These are phyloP conservation scores for Drosophila grimshawi DNA, from an alignment of 1,140 invertebrate species.

Conservation along the genomic window DNA sequence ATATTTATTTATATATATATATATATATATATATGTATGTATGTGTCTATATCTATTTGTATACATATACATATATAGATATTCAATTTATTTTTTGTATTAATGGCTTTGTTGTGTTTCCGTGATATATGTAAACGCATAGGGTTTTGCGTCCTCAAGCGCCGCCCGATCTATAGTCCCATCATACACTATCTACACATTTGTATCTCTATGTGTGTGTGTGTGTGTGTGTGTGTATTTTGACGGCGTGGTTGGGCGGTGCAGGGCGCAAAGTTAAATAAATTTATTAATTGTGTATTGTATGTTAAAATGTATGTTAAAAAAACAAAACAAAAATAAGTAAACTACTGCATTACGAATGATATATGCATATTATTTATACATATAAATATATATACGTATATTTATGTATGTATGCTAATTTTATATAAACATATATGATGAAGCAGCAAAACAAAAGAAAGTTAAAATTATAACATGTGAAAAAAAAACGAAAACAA, in stretches of 20 bases:
- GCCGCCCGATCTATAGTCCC: slow-evolving; percentile 4
- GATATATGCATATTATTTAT: slow-evolving; percentile 18
- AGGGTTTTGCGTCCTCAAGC: slow-evolving; percentile 26
- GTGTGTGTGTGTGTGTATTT: slow-evolving; percentile 23
- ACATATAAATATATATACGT: slow-evolving; percentile 32
- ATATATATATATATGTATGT: slow-evolving; percentile 32
- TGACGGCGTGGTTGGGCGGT: slow-evolving; percentile 25
- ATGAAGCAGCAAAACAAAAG: slow-evolving; percentile 24
- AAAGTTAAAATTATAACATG: slow-evolving; percentile 4
- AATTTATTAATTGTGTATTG: slow-evolving; percentile 51
- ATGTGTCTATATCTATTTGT: slow-evolving; percentile 37
- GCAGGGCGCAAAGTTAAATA: slow-evolving; percentile 29
- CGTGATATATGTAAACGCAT: slow-evolving; percentile 81
- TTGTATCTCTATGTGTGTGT: slow-evolving; percentile 3
- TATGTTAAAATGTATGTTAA: slow-evolving; percentile 44
- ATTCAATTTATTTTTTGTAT: slow-evolving; percentile 72
- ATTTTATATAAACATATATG: background rate
- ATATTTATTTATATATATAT: slow-evolving; percentile 72
- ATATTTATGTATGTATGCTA: no score
- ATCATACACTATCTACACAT: background rate
- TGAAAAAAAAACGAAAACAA: slow-evolving; percentile 11
- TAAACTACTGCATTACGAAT: slow-evolving; percentile 30
- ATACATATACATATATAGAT: slow-evolving; percentile 19
- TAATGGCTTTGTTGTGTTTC: slow-evolving; percentile 81
- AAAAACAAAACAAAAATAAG: slow-evolving; percentile 13